Conservation (phyloP, 2,888 invertebrate genomes). For the Gerris lacustris region DNA sequence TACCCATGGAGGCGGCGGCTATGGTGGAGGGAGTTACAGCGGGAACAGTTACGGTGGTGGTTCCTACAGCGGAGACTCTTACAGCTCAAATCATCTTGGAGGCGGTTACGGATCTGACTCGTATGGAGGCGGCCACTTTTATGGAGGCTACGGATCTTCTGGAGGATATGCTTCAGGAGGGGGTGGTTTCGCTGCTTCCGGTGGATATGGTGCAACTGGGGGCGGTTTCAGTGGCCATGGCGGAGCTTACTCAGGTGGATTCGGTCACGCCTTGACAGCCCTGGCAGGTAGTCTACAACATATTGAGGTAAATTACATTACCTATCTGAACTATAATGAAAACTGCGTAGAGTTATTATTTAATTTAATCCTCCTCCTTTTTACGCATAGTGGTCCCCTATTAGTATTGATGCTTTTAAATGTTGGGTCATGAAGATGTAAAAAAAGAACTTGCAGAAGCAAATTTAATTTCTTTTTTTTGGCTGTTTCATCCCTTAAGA, state of each 20-base stretch:
- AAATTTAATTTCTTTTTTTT: no score
- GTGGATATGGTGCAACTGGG: neutral
- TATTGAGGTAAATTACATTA: neutral
- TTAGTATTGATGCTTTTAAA: no score
- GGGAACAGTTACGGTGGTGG: neutral
- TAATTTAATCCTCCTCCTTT: no score
- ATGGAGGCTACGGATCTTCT: constrained; percentile 7
- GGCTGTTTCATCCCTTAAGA: no score
- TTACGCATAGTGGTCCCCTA: no score
- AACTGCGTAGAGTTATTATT: no score
- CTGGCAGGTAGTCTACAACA: neutral
- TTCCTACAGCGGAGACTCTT: neutral
- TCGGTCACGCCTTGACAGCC: neutral
- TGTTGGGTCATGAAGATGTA: no score
- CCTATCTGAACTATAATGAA: no score
- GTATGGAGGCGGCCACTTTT: neutral
- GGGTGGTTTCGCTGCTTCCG: neutral
- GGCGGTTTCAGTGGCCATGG: neutral
- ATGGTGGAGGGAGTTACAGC: constrained; percentile 3
- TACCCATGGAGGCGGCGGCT: neutral
- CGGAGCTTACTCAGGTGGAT: neutral
- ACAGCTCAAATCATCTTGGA: neutral
- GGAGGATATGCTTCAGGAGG: neutral
- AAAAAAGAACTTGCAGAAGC: no score
- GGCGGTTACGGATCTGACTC: neutral